Percentiles rank a stretch among this genome's conserved stretches.
These are phyloP conservation scores for Cordilura impudica DNA, from an alignment of 2,888 invertebrate species.

Conservation along the genomic window DNA sequence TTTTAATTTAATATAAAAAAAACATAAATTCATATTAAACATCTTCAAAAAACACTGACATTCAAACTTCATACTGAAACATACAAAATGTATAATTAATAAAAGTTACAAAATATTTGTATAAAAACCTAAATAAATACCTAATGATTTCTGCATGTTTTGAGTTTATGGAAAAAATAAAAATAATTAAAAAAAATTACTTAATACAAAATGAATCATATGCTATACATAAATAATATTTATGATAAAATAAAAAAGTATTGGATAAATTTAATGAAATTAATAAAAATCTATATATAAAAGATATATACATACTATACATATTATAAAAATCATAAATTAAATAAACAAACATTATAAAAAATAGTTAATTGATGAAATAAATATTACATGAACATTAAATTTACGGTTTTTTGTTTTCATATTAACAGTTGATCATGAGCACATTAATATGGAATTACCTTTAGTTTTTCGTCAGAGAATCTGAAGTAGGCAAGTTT, in stretches of 20 bases:
- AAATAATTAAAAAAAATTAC: constrained; percentile 30
- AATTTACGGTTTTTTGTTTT: not conserved
- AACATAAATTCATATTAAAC: not conserved
- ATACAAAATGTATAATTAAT: constrained; percentile 54
- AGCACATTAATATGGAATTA: too few species aligned
- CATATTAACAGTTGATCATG: too few species aligned
- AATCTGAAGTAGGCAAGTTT: too few species aligned
- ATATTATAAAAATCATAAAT: constrained; percentile 66
- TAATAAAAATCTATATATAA: constrained; percentile 50
- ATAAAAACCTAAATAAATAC: constrained; percentile 28
- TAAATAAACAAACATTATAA: constrained; percentile 68
- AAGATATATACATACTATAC: constrained; percentile 55
- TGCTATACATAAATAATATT: constrained; percentile 69
- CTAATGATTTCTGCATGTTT: constrained; percentile 54
- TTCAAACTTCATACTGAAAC: constrained; percentile 36
- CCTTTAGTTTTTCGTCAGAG: too few species aligned
- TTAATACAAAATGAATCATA: constrained; percentile 63
- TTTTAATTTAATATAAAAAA: not conserved
- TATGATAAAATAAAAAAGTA: constrained; percentile 49
- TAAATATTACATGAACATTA: constrained; percentile 68
- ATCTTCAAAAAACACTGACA: constrained; percentile 12
- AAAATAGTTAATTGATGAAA: constrained; percentile 74
- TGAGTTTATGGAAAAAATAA: constrained; percentile 43
- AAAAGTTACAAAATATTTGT: constrained; percentile 42
- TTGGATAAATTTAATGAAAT: constrained; percentile 3